These are phyloP conservation scores for Heliconius himera DNA, from an alignment of 1,140 invertebrate genomes.

Conservation along the genomic window DNA sequence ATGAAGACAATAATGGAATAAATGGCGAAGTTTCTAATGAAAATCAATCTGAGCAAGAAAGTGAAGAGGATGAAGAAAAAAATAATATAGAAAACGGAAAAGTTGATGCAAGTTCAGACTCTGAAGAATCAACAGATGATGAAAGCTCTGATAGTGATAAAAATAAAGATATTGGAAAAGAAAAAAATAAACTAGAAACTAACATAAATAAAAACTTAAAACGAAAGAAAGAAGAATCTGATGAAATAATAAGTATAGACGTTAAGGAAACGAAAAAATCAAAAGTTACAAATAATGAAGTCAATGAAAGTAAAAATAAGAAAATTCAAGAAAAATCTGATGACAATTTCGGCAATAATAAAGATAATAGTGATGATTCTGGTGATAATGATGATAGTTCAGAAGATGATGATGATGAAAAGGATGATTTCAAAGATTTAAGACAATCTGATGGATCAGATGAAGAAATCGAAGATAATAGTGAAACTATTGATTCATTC, in stretches of 20 bases:
- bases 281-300: background rate
- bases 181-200: constrained; percentile 5
- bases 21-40: constrained; percentile 25
- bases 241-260: background rate
- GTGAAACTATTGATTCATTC: constrained; percentile 52
- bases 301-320: background rate
- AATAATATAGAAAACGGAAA: background rate
- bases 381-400: constrained; percentile 50
- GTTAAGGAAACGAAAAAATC: background rate
- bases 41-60: constrained; percentile 41
- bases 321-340: background rate
- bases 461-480: constrained; percentile 47
- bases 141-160: background rate
- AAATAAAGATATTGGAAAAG: constrained; percentile 7
- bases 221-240: constrained; percentile 16
- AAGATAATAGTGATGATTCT: constrained; percentile 22
- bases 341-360: background rate
- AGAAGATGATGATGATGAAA: constrained; percentile 56
- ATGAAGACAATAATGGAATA: constrained; percentile 50
- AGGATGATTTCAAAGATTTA: constrained; percentile 54
- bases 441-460: constrained; percentile 52
- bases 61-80: constrained; percentile 6
- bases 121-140: background rate
- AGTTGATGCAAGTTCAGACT: constrained; percentile 26
- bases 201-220: constrained; percentile 2